phyloP scores from a whole-genome alignment of 2,113 vertebrate species.

The Propithecus coquereli region DNA sequence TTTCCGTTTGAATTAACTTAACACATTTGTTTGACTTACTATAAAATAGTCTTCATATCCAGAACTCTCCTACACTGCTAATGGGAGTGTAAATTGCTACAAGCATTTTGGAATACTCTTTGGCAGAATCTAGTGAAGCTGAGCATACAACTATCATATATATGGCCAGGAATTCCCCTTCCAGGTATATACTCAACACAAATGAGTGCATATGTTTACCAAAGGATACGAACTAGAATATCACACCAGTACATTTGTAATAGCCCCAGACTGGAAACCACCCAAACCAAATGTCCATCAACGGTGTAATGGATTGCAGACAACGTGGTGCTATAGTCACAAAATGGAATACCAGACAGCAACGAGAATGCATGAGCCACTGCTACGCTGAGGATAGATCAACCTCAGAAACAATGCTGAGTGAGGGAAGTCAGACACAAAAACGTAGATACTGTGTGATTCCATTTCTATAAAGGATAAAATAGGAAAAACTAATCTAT shows the following conservation, averaged over 20 bases:
- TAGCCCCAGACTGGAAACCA: not conserved
- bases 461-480: not conserved
- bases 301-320: not conserved
- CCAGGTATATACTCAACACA: not conserved
- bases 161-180: not conserved
- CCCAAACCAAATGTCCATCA: not conserved
- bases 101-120: not conserved
- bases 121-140: constrained; percentile 29
- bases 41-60: not conserved
- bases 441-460: not conserved
- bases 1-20: constrained; percentile 5
- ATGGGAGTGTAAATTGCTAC: not conserved
- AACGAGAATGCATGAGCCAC: not conserved
- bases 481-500: not conserved
- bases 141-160: not conserved
- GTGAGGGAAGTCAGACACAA: not conserved
- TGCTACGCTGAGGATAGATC: not conserved
- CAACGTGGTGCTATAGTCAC: not conserved
- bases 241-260: not conserved
- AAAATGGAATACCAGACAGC: not conserved
- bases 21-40: not conserved
- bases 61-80: not conserved
- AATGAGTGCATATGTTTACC: not conserved
- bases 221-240: not conserved
- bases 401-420: not conserved